These are phyloP conservation scores for Stomatorhinus walkeri DNA, from an alignment of 2,797 vertebrate genomes.

Conservation along the genomic window DNA sequence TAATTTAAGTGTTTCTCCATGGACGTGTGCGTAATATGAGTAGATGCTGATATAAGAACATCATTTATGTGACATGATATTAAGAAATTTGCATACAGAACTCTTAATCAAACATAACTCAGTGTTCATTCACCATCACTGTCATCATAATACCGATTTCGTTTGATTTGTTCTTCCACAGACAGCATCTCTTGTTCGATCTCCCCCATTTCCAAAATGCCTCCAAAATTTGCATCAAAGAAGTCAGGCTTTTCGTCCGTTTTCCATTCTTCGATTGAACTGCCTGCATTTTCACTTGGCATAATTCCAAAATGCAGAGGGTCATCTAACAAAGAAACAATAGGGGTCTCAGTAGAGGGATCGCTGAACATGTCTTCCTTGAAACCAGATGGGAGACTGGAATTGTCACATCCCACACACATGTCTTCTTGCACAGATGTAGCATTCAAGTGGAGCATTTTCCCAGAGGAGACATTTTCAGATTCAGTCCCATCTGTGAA, in stretches of 20 bases:
- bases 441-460: conserved; percentile 40
- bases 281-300: conserved; percentile 20
- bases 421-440: conserved; percentile 61
- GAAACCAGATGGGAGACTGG: conserved; percentile 45
- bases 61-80: conserved; percentile 5
- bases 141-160: conserved; percentile 67
- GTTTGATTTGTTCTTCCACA: conserved; percentile 73
- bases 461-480: conserved; percentile 28
- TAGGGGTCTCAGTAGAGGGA: conserved; percentile 28
- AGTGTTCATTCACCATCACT: conserved; percentile 41
- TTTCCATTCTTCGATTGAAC: conserved; percentile 25
- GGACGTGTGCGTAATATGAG: conserved; percentile 34
- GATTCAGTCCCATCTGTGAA: conserved; percentile 35
- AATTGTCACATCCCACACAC: conserved; percentile 54
- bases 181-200: conserved; percentile 51
- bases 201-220: conserved; percentile 36
- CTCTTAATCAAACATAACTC: conserved; percentile 8
- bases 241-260: conserved; percentile 28
- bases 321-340: conserved; percentile 48
- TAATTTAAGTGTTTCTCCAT: conserved; percentile 44
- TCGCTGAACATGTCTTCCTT: conserved; percentile 37
- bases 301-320: conserved; percentile 60
- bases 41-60: conserved; percentile 14
- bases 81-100: conserved; percentile 24
- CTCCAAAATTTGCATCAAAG: conserved; percentile 32